Conservation (phyloP, 2,797 vertebrate species). For the Gymnocypris eckloni region DNA sequence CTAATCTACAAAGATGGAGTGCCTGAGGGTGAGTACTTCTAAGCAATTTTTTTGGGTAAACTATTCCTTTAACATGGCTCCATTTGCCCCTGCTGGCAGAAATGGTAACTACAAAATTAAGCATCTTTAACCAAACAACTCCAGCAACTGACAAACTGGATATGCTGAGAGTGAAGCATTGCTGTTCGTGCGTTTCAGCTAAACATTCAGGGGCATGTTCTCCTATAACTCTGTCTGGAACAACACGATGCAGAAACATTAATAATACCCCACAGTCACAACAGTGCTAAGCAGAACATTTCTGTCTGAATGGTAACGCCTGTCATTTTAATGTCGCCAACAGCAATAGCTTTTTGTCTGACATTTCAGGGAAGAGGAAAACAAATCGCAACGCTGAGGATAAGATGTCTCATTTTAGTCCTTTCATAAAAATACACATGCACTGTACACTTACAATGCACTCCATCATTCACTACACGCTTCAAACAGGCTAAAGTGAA, state of each 20-base stretch:
- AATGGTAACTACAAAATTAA: not conserved
- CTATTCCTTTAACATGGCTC: not conserved
- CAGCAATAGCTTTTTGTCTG: not conserved
- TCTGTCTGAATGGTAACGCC: not conserved
- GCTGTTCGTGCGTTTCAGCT: not conserved
- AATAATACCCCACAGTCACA: not conserved
- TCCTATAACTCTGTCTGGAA: not conserved
- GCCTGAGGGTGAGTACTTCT: not conserved
- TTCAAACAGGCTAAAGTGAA: not conserved
- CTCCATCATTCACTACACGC: not conserved
- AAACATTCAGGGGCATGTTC: not conserved
- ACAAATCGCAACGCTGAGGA: not conserved
- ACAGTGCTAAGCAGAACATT: not conserved
- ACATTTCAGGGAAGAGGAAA: conserved; percentile 16
- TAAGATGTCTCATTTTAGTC: conserved; percentile 7
- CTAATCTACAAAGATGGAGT: not conserved
- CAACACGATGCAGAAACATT: not conserved
- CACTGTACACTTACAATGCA: no score
- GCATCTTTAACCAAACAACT: not conserved
- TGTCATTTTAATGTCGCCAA: conserved; percentile 5
- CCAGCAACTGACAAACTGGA: not conserved
- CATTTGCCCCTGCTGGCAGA: not conserved
- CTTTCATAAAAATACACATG: not conserved
- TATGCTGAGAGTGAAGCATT: not conserved
- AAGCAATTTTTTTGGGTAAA: not conserved